phyloP scores from a whole-genome alignment of 2,888 invertebrate species.

The Epistrophe grossulariae region DNA sequence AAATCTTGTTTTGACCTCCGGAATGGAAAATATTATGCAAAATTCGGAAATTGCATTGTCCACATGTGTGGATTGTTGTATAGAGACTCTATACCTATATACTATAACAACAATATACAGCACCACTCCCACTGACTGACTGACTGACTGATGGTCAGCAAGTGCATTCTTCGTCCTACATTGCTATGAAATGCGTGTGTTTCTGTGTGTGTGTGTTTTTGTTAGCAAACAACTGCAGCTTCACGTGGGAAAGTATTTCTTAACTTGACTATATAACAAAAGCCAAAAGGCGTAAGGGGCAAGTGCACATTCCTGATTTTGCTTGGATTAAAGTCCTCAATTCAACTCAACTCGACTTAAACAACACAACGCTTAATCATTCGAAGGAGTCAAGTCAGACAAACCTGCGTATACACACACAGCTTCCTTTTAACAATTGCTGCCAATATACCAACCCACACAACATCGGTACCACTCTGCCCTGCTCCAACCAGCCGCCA shows the following conservation, averaged over 20 bases:
- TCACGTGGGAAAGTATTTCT: slow-evolving; percentile 70
- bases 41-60: slow-evolving; percentile 74
- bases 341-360: not conserved
- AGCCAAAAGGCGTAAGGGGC: slow-evolving; percentile 66
- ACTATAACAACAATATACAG: not conserved
- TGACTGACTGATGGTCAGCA: not conserved
- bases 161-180: slow-evolving; percentile 7
- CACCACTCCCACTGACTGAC: not conserved
- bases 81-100: not conserved
- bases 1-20: slow-evolving; percentile 72
- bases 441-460: not conserved
- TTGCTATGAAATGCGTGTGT: slow-evolving; percentile 13
- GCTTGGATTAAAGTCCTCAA: slow-evolving; percentile 47
- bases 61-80: slow-evolving; percentile 41
- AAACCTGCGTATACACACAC: not conserved
- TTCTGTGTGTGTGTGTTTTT: not conserved
- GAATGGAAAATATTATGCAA: slow-evolving; percentile 74
- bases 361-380: slow-evolving; percentile 57
- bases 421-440: not conserved
- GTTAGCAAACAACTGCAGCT: slow-evolving; percentile 33
- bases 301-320: slow-evolving; percentile 47
- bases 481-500: not conserved
- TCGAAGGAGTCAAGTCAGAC: slow-evolving; percentile 19
- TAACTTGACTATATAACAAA: slow-evolving; percentile 62
- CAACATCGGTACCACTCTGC: not conserved